A percentile compares a stretch with the other conserved stretches of the same genome.
phyloP scores from a whole-genome alignment of 2,113 vertebrate genomes.

The Hypomesus transpacificus region DNA sequence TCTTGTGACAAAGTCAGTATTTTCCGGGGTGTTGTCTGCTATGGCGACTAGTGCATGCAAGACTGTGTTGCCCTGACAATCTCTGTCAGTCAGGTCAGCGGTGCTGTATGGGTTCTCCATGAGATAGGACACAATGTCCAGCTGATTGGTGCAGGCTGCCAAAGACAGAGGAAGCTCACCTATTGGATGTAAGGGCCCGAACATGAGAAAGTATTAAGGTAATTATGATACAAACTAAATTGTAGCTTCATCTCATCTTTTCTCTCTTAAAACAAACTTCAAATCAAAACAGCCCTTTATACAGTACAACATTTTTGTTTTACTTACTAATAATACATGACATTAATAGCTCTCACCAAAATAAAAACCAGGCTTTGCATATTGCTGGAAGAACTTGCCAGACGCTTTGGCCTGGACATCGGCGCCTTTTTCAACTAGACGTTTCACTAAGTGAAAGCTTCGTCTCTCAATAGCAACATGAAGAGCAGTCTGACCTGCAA shows the following conservation, averaged over 20 bases:
- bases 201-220: background rate
- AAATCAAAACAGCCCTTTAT: background rate
- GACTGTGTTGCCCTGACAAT: slow-evolving; percentile 82
- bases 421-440: slow-evolving; percentile 29
- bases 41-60: slow-evolving; percentile 81
- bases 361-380: background rate
- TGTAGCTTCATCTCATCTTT: background rate
- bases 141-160: slow-evolving; percentile 88
- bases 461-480: slow-evolving; percentile 86
- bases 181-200: background rate
- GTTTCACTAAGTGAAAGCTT: slow-evolving; percentile 77
- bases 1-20: slow-evolving; percentile 79
- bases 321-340: background rate
- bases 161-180: slow-evolving; percentile 77
- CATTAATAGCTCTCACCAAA: background rate
- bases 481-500: slow-evolving; percentile 81
- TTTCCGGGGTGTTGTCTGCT: slow-evolving; percentile 80
- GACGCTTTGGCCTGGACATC: background rate
- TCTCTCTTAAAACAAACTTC: no score
- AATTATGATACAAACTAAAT: background rate
- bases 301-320: background rate
- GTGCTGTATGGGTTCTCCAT: slow-evolving; percentile 78
- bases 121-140: slow-evolving; percentile 79
- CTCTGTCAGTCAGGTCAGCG: slow-evolving; percentile 68
- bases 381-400: background rate